phyloP scores from a whole-genome alignment of 2,888 invertebrate genomes.

The Oasisia sp. region DNA sequence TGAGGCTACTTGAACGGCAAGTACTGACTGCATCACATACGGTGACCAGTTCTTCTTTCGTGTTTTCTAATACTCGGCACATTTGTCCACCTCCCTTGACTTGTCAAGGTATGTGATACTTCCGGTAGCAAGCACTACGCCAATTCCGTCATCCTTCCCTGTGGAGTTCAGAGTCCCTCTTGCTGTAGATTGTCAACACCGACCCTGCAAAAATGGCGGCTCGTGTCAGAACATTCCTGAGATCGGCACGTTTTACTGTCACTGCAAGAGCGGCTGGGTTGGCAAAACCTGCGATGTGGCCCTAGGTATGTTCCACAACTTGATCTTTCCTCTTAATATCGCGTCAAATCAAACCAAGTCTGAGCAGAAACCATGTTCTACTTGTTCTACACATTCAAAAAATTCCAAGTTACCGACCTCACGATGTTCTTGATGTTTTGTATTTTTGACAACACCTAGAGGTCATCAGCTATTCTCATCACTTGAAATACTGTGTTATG shows the following conservation, averaged over 20 bases:
- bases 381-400: neutral
- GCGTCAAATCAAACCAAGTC: neutral
- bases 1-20: neutral
- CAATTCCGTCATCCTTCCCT: neutral
- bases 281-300: constrained; percentile 36
- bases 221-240: constrained; percentile 33
- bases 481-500: neutral
- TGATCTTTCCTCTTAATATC: neutral
- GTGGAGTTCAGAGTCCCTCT: neutral
- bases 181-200: constrained; percentile 8
- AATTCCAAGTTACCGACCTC: neutral
- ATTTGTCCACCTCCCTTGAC: neutral
- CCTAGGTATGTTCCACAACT: neutral
- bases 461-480: neutral
- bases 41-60: no score
- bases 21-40: neutral
- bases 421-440: neutral
- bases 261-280: constrained; percentile 33
- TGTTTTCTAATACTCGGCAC: no score
- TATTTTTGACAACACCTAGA: neutral
- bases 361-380: neutral
- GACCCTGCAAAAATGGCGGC: constrained; percentile 37
- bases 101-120: neutral
- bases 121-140: no score
- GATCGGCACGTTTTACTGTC: constrained; percentile 31